Conservation (phyloP, 1,140 invertebrate species). For the Heliothis virescens region DNA sequence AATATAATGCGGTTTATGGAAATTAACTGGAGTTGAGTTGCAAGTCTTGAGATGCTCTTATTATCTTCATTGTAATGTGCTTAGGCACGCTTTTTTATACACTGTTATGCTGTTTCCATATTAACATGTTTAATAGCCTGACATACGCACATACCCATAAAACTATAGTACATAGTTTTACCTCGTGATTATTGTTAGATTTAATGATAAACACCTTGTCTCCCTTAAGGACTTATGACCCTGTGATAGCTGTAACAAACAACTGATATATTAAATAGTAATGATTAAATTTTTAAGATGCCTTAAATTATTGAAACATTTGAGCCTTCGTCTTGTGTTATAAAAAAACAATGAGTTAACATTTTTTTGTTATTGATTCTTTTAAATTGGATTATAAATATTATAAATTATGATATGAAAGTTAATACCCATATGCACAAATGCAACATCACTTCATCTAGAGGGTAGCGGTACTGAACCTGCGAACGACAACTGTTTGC, state of each 20-base stretch:
- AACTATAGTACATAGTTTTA: constrained; percentile 41
- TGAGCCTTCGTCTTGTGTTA: constrained; percentile 8
- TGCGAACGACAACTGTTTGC: background rate
- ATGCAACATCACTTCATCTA: background rate
- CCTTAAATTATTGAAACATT: constrained; percentile 28
- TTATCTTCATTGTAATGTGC: constrained; percentile 7
- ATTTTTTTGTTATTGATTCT: background rate
- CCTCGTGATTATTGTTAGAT: constrained; percentile 40
- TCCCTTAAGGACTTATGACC: constrained; percentile 42
- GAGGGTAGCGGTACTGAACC: constrained; percentile 12
- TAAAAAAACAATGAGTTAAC: background rate
- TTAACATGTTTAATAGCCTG: background rate
- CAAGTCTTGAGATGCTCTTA: background rate
- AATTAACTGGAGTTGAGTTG: background rate
- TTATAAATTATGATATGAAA: background rate
- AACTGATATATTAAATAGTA: constrained; percentile 18
- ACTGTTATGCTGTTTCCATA: background rate
- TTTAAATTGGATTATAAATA: background rate
- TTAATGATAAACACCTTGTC: constrained; percentile 26
- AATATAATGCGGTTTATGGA: background rate
- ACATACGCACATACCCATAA: constrained; percentile 27
- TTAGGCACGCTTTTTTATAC: background rate
- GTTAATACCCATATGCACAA: constrained; percentile 2
- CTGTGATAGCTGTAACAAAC: constrained; percentile 41
- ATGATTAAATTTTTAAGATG: constrained; percentile 27